Base-by-base conservation (phyloP, 2,888 invertebrate species). In the Ochropleura leucogaster region DNA sequence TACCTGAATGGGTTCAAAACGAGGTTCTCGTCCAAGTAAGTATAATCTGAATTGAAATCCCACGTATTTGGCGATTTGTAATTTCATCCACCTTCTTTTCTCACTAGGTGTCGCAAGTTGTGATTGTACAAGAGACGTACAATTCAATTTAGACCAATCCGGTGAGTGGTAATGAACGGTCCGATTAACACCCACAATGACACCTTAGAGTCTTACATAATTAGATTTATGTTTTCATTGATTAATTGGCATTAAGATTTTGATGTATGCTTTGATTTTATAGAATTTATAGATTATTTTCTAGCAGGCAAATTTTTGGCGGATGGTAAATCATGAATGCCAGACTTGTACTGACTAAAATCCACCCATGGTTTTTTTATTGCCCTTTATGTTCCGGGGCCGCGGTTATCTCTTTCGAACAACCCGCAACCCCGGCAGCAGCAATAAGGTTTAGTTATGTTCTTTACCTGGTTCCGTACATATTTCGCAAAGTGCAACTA, bases 21-120 rank as follows among this genome's bases (percentile, higher is more conserved):
- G 75, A 75, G 71, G 53, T 78, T 81, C 51, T n/a, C 16, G 8
- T 46, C 14, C 51, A 69, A 65, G 49, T 51, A 53, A 40, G 59
- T 74, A 80, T 81, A 75, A 83, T 81, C 75, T 75, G 79, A 80
- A 85, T 83, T 83, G 82, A 74, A 80, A 88, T 83, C 78, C 74
- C 83, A 89, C 84, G 74, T 81, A 87, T 85, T 85, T 83, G 83
- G 80, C 66, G 74, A 86, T 83, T 84, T 80, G 88, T 59, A 83
- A 84, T 83, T 87, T 84, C 72, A 76, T 78, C 78, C 70, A 75
- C 79, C 82, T 80, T 82, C 78, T 84, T 82, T 79, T 84, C 77
- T 76, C 79, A 85, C 67, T 59, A 57, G 44, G 18, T 88, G 85
- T 84, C 59, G 86, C 79, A 86, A 87, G 65, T 67, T n/a, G 67